phyloP scores from a whole-genome alignment of 2,113 vertebrate genomes.

The Tretioscincus oriximinensis region DNA sequence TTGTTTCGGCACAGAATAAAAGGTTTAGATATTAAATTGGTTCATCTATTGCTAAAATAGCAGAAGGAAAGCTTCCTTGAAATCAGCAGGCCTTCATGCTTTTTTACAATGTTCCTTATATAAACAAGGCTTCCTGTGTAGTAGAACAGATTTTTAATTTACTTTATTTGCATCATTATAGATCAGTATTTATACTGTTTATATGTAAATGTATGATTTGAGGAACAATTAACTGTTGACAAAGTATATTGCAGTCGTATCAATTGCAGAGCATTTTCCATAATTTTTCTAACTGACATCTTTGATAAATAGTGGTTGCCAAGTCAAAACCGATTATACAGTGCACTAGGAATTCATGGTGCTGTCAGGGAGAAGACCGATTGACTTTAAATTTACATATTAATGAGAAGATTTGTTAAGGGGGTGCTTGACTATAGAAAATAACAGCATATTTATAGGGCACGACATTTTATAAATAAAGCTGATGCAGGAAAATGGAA shows the following conservation, averaged over 20 bases:
- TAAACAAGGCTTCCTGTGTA: constrained; percentile 68
- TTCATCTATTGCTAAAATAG: constrained; percentile 37
- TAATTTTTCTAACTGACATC: constrained; percentile 88
- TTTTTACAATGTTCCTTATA: constrained; percentile 70
- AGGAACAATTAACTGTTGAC: constrained; percentile 87
- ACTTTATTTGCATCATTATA: constrained; percentile 83
- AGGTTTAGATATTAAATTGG: constrained; percentile 6
- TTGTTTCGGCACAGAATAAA: not conserved
- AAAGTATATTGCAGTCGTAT: constrained; percentile 84
- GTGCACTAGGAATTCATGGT: constrained; percentile 89
- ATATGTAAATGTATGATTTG: constrained; percentile 87
- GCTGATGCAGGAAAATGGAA: constrained; percentile 99
- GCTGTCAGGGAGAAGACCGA: constrained; percentile 93
- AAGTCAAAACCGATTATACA: constrained; percentile 98
- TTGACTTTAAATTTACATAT: constrained; percentile 99
- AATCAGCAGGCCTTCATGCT: constrained; percentile 54
- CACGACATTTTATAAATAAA: constrained; percentile 99
- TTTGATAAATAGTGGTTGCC: constrained; percentile 90
- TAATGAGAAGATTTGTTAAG: constrained; percentile 99
- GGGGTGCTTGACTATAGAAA: constrained; percentile 95
- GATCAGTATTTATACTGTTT: constrained; percentile 82
- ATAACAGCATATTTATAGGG: constrained; percentile 98
- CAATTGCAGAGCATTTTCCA: constrained; percentile 80
- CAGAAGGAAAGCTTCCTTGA: constrained; percentile 46
- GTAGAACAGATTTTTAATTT: constrained; percentile 82